phyloP scores from a whole-genome alignment of 2,797 vertebrate genomes.

The Rachycentron canadum region DNA sequence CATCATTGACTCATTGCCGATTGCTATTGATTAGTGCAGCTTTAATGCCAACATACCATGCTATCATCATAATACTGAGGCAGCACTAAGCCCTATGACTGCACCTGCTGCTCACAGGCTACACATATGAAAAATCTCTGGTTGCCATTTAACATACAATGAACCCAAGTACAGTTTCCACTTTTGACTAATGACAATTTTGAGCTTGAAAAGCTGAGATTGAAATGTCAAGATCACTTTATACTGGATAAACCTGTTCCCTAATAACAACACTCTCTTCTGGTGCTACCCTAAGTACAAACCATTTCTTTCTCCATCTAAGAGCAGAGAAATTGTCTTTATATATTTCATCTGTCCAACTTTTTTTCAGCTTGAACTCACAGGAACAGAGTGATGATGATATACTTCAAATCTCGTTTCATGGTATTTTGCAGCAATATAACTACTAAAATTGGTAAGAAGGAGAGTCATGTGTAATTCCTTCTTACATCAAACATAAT shows the following conservation, averaged over 20 bases:
- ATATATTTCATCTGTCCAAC: background rate
- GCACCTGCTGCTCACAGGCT: background rate
- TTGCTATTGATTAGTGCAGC: too few relatives aligned
- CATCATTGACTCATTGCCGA: background rate
- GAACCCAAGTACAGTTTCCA: background rate
- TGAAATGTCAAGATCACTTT: background rate
- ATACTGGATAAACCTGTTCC: background rate
- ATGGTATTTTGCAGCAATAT: background rate
- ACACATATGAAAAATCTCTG: background rate
- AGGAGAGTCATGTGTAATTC: constrained; percentile 1
- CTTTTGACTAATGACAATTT: background rate
- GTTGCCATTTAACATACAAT: background rate
- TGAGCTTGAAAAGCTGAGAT: background rate
- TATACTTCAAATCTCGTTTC: background rate
- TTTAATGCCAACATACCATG: too few relatives aligned
- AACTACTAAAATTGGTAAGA: background rate
- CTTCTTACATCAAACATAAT: constrained; percentile 26
- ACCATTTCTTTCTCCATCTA: too few relatives aligned
- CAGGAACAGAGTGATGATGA: background rate
- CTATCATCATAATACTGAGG: background rate
- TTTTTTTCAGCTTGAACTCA: background rate
- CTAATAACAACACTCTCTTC: too few relatives aligned
- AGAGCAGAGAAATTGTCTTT: too few relatives aligned
- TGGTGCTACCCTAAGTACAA: too few relatives aligned
- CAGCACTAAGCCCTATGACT: background rate